A percentile compares a stretch with the other conserved stretches of the same genome.
phyloP scores from a whole-genome alignment of 1,140 invertebrate species.

The Drosophila ogumai region DNA sequence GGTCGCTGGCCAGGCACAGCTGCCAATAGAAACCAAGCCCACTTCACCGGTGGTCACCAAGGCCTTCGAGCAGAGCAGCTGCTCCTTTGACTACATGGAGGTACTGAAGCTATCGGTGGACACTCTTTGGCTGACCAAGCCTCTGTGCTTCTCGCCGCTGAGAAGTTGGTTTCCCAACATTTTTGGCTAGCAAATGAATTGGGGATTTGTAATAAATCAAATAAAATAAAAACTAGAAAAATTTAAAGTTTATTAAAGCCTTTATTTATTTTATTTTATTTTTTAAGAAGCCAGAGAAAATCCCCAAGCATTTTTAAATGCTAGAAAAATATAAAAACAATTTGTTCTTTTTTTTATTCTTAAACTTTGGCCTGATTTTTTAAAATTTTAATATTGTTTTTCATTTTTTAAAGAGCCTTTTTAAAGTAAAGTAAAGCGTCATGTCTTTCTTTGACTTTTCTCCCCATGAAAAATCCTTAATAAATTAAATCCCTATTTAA shows the following conservation, averaged over 20 bases:
- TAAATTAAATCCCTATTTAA: slow-evolving; percentile 6
- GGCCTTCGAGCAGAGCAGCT: slow-evolving; percentile 69
- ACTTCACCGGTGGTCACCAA: slow-evolving; percentile 34
- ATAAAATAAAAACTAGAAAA: slow-evolving; percentile 18
- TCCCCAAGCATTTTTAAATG: rapidly evolving
- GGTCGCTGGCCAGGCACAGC: not conserved
- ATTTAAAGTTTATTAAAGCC: not conserved
- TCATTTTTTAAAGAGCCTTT: not conserved
- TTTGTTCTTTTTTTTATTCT: not conserved
- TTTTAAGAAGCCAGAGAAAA: not conserved
- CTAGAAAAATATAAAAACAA: not conserved
- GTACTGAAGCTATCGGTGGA: slow-evolving; percentile 75
- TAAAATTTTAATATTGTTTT: not conserved
- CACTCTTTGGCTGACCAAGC: slow-evolving; percentile 78
- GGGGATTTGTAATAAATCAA: not conserved
- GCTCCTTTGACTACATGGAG: slow-evolving; percentile 75
- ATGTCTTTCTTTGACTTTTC: not conserved
- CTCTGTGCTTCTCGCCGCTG: slow-evolving; percentile 71
- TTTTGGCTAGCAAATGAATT: slow-evolving; percentile 53
- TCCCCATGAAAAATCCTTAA: not conserved
- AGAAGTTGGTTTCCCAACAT: slow-evolving; percentile 78
- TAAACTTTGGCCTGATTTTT: not conserved
- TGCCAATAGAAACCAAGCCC: not conserved
- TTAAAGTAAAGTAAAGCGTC: not conserved
- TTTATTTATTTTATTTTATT: not conserved